phyloP scores from a whole-genome alignment of 2,113 vertebrate species.

The Collichthys lucidus region DNA sequence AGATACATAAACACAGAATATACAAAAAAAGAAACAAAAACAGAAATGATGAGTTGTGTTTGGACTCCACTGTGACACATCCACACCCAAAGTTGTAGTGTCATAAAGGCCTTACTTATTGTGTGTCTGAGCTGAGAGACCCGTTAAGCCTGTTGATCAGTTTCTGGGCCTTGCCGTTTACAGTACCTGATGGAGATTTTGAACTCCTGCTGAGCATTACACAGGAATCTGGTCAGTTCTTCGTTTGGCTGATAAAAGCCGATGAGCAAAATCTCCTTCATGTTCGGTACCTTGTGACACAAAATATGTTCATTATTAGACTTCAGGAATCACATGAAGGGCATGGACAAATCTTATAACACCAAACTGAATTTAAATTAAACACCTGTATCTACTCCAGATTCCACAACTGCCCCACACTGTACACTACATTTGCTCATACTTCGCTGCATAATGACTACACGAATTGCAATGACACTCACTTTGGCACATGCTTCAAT shows the following conservation, averaged over 20 bases:
- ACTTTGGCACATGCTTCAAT: conserved; percentile 96
- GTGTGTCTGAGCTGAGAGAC: background rate
- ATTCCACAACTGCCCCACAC: background rate
- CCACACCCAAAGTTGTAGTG: no score
- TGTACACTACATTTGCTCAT: background rate
- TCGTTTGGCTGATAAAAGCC: conserved; percentile 99
- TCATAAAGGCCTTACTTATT: no score
- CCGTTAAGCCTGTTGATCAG: background rate
- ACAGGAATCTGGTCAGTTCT: conserved; percentile 90
- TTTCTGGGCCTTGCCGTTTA: conserved; percentile 2
- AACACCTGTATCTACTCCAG: background rate
- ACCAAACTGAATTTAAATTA: background rate
- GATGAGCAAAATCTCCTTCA: conserved; percentile 96
- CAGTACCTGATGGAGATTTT: conserved; percentile 91
- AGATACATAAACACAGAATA: no score
- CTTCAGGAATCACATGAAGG: background rate
- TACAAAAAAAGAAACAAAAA: no score
- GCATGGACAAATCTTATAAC: background rate
- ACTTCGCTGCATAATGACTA: background rate
- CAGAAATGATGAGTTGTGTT: no score
- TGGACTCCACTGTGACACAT: no score
- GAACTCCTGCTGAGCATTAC: conserved; percentile 92
- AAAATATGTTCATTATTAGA: conserved; percentile 7
- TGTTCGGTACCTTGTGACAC: conserved; percentile 86
- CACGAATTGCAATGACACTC: conserved; percentile 6